Evolutionary conservation across 2,888 invertebrate genomes (phyloP).

Genomic region (Acheta domesticus): DNA sequence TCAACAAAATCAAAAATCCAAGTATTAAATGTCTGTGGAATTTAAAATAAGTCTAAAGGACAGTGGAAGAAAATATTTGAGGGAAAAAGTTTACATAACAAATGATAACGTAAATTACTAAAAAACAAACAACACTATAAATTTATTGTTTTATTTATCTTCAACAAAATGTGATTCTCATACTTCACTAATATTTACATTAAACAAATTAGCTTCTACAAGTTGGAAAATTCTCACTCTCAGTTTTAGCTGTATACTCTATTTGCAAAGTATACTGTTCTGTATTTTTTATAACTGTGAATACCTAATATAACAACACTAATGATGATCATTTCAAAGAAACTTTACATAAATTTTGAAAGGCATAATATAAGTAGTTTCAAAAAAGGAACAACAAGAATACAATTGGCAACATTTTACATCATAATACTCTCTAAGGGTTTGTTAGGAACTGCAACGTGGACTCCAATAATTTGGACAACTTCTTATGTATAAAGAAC

Average conservation of each 20-base stretch:
- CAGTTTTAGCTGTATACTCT: not conserved
- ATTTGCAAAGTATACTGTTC: not conserved
- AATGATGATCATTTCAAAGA: not conserved
- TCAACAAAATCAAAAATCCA: not conserved
- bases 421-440: not conserved
- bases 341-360: not conserved
- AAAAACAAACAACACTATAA: no score
- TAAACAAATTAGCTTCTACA: not conserved
- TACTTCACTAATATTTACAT: not conserved
- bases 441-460: not conserved
- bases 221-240: conserved; percentile 7
- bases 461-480: not conserved
- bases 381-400: not conserved
- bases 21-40: not conserved
- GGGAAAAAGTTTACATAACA: not conserved
- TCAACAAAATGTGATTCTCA: conserved; percentile 4
- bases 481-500: not conserved
- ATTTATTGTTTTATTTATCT: not conserved
- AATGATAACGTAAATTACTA: not conserved
- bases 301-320: not conserved
- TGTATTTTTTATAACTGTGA: not conserved
- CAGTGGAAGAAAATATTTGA: not conserved
- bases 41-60: not conserved
- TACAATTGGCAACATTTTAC: conserved; percentile 18
- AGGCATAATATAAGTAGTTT: not conserved